These are phyloP conservation scores for Paguma larvata DNA, from an alignment of 2,797 vertebrate genomes.

Conservation along the genomic window DNA sequence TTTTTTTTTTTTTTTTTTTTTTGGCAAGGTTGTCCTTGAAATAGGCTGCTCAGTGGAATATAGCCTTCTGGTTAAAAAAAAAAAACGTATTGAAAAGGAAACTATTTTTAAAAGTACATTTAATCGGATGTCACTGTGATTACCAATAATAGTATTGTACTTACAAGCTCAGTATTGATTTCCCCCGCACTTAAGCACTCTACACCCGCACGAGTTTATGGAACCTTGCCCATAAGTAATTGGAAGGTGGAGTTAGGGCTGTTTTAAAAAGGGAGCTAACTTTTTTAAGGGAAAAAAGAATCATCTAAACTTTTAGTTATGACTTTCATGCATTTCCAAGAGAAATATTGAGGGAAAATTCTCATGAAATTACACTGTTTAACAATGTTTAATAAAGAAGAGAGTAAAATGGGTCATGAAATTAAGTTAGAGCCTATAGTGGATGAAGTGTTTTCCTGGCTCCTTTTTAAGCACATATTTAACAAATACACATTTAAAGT, in stretches of 20 bases:
- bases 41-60: neutral
- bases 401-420: constrained; percentile 76
- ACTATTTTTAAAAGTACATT: constrained; percentile 81
- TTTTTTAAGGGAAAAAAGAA: constrained; percentile 10
- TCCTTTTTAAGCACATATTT: constrained; percentile 23
- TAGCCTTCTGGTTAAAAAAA: constrained; percentile 16
- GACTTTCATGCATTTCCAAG: neutral
- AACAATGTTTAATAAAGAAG: constrained; percentile 57
- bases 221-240: constrained; percentile 66
- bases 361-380: neutral
- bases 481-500: constrained; percentile 18
- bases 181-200: constrained; percentile 73
- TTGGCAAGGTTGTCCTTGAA: constrained; percentile 70
- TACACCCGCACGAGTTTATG: constrained; percentile 9
- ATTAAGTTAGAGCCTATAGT: constrained; percentile 69
- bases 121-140: constrained; percentile 77
- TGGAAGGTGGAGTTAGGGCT: constrained; percentile 56
- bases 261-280: constrained; percentile 47
- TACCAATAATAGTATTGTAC: constrained; percentile 78
- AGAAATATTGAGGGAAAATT: constrained; percentile 25
- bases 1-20: neutral
- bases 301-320: neutral
- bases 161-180: constrained; percentile 81
- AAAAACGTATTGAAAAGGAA: constrained; percentile 57
- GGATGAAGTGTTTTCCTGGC: constrained; percentile 51